Conservation (phyloP, 2,888 invertebrate species). For the Drosophila maculinotata region DNA sequence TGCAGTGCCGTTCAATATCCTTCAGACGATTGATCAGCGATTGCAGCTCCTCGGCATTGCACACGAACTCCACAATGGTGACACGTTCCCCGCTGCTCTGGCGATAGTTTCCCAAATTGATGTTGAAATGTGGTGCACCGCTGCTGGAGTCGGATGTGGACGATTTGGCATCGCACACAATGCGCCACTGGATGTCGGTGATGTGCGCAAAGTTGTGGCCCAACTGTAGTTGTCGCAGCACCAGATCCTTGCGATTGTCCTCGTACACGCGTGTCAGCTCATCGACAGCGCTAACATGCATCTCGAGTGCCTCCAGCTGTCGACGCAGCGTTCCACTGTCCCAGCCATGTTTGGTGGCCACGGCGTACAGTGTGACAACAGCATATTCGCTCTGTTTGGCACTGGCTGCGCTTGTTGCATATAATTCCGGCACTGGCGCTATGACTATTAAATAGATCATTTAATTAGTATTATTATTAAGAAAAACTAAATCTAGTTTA, state of each 20-base stretch:
- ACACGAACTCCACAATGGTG: constrained; percentile 83
- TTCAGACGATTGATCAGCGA: constrained; percentile 84
- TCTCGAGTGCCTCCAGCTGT: constrained; percentile 73
- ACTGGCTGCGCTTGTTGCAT: constrained; percentile 82
- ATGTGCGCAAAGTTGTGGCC: constrained; percentile 83
- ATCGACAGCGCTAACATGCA: constrained; percentile 72
- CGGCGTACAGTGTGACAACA: constrained; percentile 79
- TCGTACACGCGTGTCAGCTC: constrained; percentile 82
- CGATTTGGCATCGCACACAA: constrained; percentile 83
- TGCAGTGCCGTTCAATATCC: constrained; percentile 84
- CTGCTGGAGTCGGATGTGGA: constrained; percentile 81
- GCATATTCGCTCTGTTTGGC: constrained; percentile 85
- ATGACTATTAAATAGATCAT: constrained; percentile 80
- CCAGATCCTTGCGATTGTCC: constrained; percentile 80
- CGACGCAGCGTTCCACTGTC: constrained; percentile 75
- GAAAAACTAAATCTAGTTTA: too few species aligned
- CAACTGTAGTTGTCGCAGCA: constrained; percentile 79
- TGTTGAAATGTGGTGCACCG: constrained; percentile 81
- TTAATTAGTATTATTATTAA: too few species aligned
- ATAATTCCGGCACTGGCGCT: constrained; percentile 84
- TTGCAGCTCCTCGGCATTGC: constrained; percentile 85
- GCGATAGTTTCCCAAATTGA: constrained; percentile 83
- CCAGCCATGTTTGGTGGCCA: constrained; percentile 82
- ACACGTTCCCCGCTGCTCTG: constrained; percentile 81
- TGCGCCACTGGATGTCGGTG: constrained; percentile 84